These are phyloP conservation scores for Takifugu flavidus DNA, from an alignment of 2,113 vertebrate genomes.

Conservation along the genomic window DNA sequence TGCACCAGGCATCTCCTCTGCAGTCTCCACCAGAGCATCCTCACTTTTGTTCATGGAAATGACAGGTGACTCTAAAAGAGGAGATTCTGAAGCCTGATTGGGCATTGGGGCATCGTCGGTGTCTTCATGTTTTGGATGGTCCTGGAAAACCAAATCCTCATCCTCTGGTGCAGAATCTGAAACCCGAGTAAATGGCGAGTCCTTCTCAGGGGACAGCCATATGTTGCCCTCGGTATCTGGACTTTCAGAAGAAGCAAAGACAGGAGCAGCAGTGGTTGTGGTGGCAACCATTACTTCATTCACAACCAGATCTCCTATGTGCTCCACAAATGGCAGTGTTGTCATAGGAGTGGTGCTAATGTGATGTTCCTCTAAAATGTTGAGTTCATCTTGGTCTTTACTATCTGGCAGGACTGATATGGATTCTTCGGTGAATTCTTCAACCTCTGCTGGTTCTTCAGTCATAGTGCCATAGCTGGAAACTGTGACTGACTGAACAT, in stretches of 20 bases:
- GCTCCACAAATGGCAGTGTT: neutral
- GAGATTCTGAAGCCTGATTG: neutral
- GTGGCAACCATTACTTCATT: slow-evolving; percentile 64
- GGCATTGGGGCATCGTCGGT: neutral
- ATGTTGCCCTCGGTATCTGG: slow-evolving; percentile 26
- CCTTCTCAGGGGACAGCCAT: slow-evolving; percentile 57
- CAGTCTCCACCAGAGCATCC: neutral
- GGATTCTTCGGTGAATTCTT: slow-evolving; percentile 10
- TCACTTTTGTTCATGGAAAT: slow-evolving; percentile 11
- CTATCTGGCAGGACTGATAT: slow-evolving; percentile 18
- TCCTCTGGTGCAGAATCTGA: slow-evolving; percentile 54
- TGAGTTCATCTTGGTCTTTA: slow-evolving; percentile 1
- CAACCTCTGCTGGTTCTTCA: neutral
- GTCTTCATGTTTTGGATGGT: slow-evolving; percentile 20
- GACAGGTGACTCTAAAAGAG: neutral
- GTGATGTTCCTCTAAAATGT: slow-evolving; percentile 63
- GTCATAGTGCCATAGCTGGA: neutral
- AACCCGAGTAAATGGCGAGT: slow-evolving; percentile 70
- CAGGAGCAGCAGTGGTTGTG: slow-evolving; percentile 2
- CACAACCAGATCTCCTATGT: slow-evolving; percentile 42
- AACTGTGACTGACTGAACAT: slow-evolving; percentile 17
- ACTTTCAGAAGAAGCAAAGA: slow-evolving; percentile 5
- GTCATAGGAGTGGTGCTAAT: neutral
- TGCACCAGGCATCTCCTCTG: neutral
- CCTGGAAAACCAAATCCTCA: slow-evolving; percentile 30